Conservation (phyloP, 1,140 invertebrate genomes). For the Lasioglossum baleicum region DNA sequence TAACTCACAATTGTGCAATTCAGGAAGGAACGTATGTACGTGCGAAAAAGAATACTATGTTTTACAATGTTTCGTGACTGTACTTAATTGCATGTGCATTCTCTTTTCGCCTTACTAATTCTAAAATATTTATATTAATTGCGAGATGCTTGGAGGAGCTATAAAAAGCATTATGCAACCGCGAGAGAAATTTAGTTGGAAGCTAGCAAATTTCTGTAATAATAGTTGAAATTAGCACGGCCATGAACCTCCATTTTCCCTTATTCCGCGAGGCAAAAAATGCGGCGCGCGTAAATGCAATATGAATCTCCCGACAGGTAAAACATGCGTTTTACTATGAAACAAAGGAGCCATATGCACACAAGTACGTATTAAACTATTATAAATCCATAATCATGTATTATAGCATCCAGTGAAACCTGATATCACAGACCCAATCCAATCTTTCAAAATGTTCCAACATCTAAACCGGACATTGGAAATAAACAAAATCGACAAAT, state of each 20-base stretch:
- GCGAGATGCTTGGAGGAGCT: too few species aligned
- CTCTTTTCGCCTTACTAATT: background rate
- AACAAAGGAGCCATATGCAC: background rate
- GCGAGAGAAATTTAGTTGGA: background rate
- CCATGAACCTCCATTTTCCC: slow-evolving; percentile 9
- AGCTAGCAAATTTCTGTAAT: background rate
- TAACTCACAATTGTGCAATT: too few species aligned
- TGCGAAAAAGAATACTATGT: background rate
- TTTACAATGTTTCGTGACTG: background rate
- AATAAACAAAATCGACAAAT: too few species aligned
- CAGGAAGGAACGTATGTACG: background rate
- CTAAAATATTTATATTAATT: background rate
- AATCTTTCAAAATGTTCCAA: background rate
- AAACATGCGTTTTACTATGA: slow-evolving; percentile 6
- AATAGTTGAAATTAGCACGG: background rate
- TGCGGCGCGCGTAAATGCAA: background rate
- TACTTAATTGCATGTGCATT: background rate
- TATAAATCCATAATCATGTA: background rate
- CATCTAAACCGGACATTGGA: background rate
- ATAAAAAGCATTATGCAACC: background rate
- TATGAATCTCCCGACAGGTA: background rate
- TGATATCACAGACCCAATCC: background rate
- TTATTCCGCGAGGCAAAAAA: background rate
- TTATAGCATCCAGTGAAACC: too few species aligned
- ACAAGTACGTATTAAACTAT: background rate